Conservation (phyloP, 1,140 invertebrate genomes). For the Paralvinella palmiformis region DNA sequence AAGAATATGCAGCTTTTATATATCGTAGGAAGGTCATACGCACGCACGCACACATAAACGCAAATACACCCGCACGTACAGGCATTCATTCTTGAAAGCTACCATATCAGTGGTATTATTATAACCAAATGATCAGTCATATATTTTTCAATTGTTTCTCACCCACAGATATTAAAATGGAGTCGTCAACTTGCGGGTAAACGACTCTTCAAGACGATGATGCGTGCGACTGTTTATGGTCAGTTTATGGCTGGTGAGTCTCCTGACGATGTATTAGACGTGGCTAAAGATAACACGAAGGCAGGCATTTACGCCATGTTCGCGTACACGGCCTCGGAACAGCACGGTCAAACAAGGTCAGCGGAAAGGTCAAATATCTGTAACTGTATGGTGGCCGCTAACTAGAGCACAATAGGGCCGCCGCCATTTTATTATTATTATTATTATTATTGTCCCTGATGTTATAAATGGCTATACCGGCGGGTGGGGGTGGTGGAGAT, state of each 20-base stretch:
- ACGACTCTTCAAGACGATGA: slow-evolving; percentile 24
- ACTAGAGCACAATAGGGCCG: too few species aligned
- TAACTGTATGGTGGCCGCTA: too few species aligned
- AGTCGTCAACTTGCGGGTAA: slow-evolving; percentile 26
- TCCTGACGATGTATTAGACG: slow-evolving; percentile 24
- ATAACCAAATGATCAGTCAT: slow-evolving; percentile 7
- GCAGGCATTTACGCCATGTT: slow-evolving; percentile 43
- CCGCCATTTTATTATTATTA: too few species aligned
- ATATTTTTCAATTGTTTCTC: neutral
- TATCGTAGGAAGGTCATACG: neutral
- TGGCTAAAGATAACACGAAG: slow-evolving; percentile 25
- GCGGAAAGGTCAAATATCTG: neutral
- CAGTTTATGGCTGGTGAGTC: slow-evolving; percentile 46
- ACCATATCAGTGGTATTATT: neutral
- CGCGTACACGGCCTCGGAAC: slow-evolving; percentile 45
- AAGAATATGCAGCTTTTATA: neutral
- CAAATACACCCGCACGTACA: neutral
- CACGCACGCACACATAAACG: neutral
- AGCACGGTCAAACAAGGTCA: slow-evolving; percentile 32
- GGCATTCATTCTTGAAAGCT: neutral
- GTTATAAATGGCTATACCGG: too few species aligned
- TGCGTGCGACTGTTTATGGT: slow-evolving; percentile 33
- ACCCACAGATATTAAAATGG: slow-evolving; percentile 29
- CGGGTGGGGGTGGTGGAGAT: too few species aligned
- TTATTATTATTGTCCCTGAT: too few species aligned